Evolutionary conservation across 2,113 vertebrate genomes (phyloP), one percentile per base, ranked within the genome.

Genomic region (Chionomys nivalis): DNA sequence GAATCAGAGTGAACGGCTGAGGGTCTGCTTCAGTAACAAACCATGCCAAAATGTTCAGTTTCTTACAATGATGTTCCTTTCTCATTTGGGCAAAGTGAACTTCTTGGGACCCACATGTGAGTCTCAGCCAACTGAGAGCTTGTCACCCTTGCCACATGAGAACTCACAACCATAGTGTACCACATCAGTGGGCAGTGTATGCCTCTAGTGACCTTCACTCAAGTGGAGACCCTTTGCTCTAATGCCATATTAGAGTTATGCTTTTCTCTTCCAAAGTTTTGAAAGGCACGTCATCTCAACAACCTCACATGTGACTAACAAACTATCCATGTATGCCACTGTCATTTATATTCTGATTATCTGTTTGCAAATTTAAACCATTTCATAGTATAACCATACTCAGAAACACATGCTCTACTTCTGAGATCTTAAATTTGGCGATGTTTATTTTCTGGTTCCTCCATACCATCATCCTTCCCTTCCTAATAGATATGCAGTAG

Each of bases 21-120:
- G 5, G 23, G 31, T 90, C 44, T 5, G 13, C 21, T 79, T 13
- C 10, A 26, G 5, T 36, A 44, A 58, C 92, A 26, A 66, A 21
- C 61, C 77, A 72, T 8, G 36, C 24, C 65, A 39, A 66, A 83
- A 87, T 58, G 13, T 16, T 90, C 49, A 47, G 0, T 36, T 72
- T 39, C n/a, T 93, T 95, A 91, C 77, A 96, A 55, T n/a, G 19
- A 88, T 47, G 11, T 3, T 91, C 63, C 66, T 68, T 91, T 86
- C 24, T 82, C 31, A 82, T 68, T 47, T 3, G 77, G 5, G 39
- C 5, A 89, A 89, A 63, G 28, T 83, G 17, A 19, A 47, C 28
- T 4, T 65, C 26, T 23, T 47, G 39, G 28, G 39, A 33, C 5
- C 39, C 52, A n/a, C 23, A 28, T 66, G 28, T 87, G 28, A 61